Conservation (phyloP, 2,888 invertebrate genomes). For the Trichogramma evanescens region DNA sequence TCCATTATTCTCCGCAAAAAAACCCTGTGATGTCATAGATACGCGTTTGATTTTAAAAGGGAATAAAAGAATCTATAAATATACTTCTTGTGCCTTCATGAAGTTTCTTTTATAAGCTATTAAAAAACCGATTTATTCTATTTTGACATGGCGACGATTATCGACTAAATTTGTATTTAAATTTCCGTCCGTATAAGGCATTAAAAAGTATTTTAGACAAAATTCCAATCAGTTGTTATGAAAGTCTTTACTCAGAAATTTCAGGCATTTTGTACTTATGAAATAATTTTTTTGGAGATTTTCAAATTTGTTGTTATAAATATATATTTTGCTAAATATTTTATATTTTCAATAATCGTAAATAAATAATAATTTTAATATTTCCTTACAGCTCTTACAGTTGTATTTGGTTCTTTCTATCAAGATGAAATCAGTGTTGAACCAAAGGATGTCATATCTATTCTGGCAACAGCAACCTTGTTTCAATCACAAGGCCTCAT, state of each 20-base stretch:
- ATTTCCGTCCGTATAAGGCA: too few species aligned
- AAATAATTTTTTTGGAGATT: not conserved
- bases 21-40: too few species aligned
- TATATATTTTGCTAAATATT: not conserved
- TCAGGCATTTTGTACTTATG: not conserved
- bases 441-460: conserved; percentile 59
- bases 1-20: too few species aligned
- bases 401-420: conserved; percentile 70
- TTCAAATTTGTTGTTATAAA: too few species aligned
- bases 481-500: conserved; percentile 69
- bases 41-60: too few species aligned
- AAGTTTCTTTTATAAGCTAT: too few species aligned
- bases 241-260: not conserved
- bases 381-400: conserved; percentile 56
- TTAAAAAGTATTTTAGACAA: too few species aligned
- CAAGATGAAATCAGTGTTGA: conserved; percentile 66
- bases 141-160: too few species aligned
- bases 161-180: too few species aligned
- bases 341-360: not conserved
- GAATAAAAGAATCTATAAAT: too few species aligned
- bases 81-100: not conserved
- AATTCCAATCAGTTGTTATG: too few species aligned
- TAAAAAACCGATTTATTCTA: too few species aligned
- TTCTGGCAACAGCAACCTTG: conserved; percentile 66
- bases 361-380: conserved; percentile 1